Evolutionary conservation across 2,797 vertebrate genomes (phyloP).

Genomic region (Alca torda): DNA sequence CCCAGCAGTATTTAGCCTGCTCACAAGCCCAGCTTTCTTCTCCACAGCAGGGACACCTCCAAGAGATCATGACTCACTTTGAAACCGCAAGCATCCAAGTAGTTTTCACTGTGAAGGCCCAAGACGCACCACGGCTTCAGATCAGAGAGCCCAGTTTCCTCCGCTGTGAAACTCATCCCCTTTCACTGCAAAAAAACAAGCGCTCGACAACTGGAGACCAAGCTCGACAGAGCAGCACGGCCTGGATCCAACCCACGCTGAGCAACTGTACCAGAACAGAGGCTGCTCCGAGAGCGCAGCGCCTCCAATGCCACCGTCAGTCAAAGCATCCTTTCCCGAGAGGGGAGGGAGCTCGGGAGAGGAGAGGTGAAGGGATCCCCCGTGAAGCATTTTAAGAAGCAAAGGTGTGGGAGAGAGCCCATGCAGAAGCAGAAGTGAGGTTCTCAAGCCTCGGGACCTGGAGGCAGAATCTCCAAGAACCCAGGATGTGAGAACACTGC

Average conservation of each 20-base stretch:
- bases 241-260: too few species aligned
- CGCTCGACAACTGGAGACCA: not conserved
- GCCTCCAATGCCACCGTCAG: rapidly evolving
- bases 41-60: not conserved
- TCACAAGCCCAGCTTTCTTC: not conserved
- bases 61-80: not conserved
- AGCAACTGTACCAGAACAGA: not conserved
- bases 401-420: not conserved
- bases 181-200: rapidly evolving
- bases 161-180: not conserved
- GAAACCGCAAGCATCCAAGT: not conserved
- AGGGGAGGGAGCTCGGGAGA: not conserved
- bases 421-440: rapidly evolving
- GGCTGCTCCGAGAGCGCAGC: not conserved
- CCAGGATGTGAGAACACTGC: not conserved
- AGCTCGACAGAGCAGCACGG: not conserved
- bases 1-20: not conserved
- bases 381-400: rapidly evolving
- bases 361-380: not conserved
- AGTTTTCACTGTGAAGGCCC: not conserved
- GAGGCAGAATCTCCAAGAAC: not conserved
- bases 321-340: rapidly evolving
- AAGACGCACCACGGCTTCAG: not conserved
- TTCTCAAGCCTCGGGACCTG: not conserved
- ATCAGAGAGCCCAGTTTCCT: not conserved